Evolutionary conservation across 2,797 vertebrate species (phyloP).

Genomic region (Ctenochaetus hawaiiensis): DNA sequence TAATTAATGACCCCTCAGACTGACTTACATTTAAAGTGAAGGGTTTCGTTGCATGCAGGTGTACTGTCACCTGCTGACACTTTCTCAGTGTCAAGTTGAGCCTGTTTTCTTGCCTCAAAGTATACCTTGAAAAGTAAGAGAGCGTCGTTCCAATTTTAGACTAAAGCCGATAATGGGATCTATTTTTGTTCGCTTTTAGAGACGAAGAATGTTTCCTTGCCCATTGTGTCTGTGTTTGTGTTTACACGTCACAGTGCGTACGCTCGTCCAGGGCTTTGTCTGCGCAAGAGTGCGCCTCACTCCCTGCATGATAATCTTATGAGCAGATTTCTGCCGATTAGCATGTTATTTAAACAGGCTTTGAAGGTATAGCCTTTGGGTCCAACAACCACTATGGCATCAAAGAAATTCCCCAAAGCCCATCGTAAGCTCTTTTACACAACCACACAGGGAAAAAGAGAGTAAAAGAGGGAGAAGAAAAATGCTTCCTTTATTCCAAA

Average conservation of each 20-base stretch:
- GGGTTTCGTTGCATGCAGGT: slow-evolving; percentile 22
- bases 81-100: neutral
- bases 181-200: slow-evolving; percentile 55
- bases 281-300: slow-evolving; percentile 38
- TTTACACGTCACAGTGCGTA: slow-evolving; percentile 64
- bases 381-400: slow-evolving; percentile 69
- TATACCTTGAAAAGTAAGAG: slow-evolving; percentile 5
- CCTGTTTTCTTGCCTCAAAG: neutral
- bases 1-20: slow-evolving; percentile 66
- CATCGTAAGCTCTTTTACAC: slow-evolving; percentile 80
- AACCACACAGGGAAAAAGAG: slow-evolving; percentile 51
- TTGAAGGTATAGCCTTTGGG: slow-evolving; percentile 80
- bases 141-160: slow-evolving; percentile 46
- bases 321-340: slow-evolving; percentile 85
- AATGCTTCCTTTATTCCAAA: slow-evolving; percentile 74
- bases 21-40: slow-evolving; percentile 31
- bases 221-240: slow-evolving; percentile 71
- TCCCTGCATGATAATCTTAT: slow-evolving; percentile 74
- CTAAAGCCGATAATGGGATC: slow-evolving; percentile 64
- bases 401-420: slow-evolving; percentile 78
- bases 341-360: slow-evolving; percentile 82
- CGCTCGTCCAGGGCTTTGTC: slow-evolving; percentile 55
- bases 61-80: slow-evolving; percentile 11
- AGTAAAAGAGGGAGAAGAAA: slow-evolving; percentile 56
- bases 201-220: slow-evolving; percentile 49